phyloP scores from a whole-genome alignment of 2,113 vertebrate species.

The Oenanthe melanoleuca region DNA sequence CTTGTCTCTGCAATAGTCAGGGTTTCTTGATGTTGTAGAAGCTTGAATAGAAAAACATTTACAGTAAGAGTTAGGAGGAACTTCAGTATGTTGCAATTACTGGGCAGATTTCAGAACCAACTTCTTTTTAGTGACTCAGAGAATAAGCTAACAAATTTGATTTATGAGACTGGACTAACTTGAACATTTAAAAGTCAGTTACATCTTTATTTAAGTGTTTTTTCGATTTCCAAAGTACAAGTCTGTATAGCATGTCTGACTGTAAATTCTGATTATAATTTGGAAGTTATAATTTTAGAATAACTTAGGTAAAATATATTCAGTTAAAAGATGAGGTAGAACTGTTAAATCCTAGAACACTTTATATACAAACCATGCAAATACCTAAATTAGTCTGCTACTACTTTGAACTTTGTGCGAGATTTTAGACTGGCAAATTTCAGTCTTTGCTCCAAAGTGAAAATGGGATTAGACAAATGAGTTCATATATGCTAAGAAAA shows the following conservation, averaged over 20 bases:
- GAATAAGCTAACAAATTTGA: neutral
- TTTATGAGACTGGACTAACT: neutral
- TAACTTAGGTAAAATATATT: neutral
- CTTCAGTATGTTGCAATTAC: constrained; percentile 35
- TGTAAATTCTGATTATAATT: neutral
- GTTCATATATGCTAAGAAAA: neutral
- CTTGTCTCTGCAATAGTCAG: neutral
- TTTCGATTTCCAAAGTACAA: neutral
- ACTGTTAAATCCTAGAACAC: neutral
- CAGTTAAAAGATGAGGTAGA: neutral
- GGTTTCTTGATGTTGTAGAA: neutral
- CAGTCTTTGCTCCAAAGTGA: neutral
- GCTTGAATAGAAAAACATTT: neutral
- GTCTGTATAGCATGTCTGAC: neutral
- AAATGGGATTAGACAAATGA: neutral
- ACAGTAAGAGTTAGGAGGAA: neutral
- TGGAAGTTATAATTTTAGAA: neutral
- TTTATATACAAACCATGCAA: neutral
- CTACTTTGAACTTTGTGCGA: neutral
- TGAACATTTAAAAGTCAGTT: neutral
- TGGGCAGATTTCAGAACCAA: neutral
- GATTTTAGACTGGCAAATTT: neutral
- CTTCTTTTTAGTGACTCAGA: neutral
- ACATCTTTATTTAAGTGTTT: neutral
- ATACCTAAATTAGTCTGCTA: neutral